Evolutionary conservation across 2,888 invertebrate genomes (phyloP).

Genomic region (Pyrrhosoma nymphula): DNA sequence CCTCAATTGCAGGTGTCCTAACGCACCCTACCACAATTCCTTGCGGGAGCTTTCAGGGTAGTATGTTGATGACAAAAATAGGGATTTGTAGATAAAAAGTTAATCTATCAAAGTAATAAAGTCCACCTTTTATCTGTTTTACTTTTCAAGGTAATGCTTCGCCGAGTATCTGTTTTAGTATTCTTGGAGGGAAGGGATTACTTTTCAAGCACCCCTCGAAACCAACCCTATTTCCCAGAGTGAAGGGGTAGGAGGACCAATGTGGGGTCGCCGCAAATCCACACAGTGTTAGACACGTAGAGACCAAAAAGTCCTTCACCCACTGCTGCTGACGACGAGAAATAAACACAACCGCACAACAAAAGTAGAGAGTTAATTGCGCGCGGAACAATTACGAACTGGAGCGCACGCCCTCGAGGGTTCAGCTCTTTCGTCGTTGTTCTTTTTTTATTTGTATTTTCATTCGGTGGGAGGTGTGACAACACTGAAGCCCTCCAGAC

Average conservation of each 20-base stretch:
- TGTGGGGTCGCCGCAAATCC: not conserved
- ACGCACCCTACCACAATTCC: too few relatives aligned
- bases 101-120: too few relatives aligned
- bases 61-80: too few relatives aligned
- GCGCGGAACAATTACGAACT: conserved; percentile 11
- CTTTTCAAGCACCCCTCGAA: too few relatives aligned
- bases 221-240: too few relatives aligned
- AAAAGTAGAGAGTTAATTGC: not conserved
- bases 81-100: too few relatives aligned
- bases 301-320: not conserved
- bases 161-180: too few relatives aligned
- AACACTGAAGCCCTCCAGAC: not conserved
- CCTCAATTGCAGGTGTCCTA: too few relatives aligned
- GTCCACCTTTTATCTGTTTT: too few relatives aligned
- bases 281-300: not conserved
- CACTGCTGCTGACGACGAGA: not conserved
- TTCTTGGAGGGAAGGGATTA: too few relatives aligned
- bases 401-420: not conserved
- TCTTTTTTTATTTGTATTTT: not conserved
- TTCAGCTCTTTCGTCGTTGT: not conserved
- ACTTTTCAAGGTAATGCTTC: too few relatives aligned
- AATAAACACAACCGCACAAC: not conserved
- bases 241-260: not conserved
- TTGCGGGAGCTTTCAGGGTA: too few relatives aligned
- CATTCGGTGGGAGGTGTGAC: not conserved